phyloP scores from a whole-genome alignment of 1,140 invertebrate genomes.

The Drosophila tropicalis region DNA sequence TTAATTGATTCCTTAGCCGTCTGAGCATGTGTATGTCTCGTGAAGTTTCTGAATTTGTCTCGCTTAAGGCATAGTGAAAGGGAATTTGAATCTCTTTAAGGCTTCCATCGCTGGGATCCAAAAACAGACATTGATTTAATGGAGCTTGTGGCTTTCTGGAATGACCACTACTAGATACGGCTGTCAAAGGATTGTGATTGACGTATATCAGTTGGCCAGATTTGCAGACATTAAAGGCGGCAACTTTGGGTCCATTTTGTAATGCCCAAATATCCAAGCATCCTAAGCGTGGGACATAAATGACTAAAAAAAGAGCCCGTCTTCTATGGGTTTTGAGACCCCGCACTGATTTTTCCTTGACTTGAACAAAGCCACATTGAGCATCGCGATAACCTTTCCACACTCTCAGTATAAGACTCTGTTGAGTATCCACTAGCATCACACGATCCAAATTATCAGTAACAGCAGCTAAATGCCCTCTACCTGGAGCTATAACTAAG shows the following conservation, averaged over 20 bases:
- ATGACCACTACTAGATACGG: slow-evolving; percentile 69
- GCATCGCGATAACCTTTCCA: slow-evolving; percentile 98
- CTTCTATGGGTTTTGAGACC: slow-evolving; percentile 79
- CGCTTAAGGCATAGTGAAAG: slow-evolving; percentile 94
- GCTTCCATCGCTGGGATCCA: slow-evolving; percentile 90
- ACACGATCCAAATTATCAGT: slow-evolving; percentile 95
- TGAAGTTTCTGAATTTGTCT: slow-evolving; percentile 92
- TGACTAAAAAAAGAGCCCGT: slow-evolving; percentile 90
- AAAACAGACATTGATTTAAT: slow-evolving; percentile 89
- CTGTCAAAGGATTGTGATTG: slow-evolving; percentile 88
- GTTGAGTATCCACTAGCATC: slow-evolving; percentile 91
- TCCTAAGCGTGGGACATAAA: slow-evolving; percentile 93
- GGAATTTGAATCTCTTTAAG: slow-evolving; percentile 93
- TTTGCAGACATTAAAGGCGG: slow-evolving; percentile 94
- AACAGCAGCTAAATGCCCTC: slow-evolving; percentile 90
- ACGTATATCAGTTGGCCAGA: slow-evolving; percentile 91
- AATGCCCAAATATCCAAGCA: slow-evolving; percentile 94
- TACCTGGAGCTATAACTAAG: slow-evolving; percentile 91
- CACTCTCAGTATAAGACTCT: slow-evolving; percentile 91
- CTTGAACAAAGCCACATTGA: slow-evolving; percentile 92
- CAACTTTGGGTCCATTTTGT: slow-evolving; percentile 93
- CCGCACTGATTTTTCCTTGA: slow-evolving; percentile 79
- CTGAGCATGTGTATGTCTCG: slow-evolving; percentile 94
- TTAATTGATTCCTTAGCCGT: slow-evolving; percentile 89
- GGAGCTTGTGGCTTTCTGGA: slow-evolving; percentile 84